Evolutionary conservation across 2,797 vertebrate genomes (phyloP), one percentile per base, ranked within the genome.

Genomic region (Lates japonicus): DNA sequence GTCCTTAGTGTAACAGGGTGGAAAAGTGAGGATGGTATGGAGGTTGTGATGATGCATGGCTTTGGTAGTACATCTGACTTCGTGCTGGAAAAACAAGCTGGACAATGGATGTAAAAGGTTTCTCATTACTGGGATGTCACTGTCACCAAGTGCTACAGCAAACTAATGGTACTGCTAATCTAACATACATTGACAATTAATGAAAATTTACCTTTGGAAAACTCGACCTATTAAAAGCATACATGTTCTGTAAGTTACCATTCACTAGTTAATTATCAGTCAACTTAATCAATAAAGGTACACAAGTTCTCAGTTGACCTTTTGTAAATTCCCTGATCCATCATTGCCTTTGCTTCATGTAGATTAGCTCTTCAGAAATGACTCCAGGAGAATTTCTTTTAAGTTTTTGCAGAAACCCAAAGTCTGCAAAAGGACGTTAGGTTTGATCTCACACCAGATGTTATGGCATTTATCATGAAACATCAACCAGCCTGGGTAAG

Each of bases 381-480:
- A 64, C 19, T 37, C 64, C 49, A 35, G 2, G 25, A 70, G 67
- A 42, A 65, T 25, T 49, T 37, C 48, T 44, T 74, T n/a, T n/a
- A 63, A 76, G 68, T 59, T 68, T 31, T 16, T 71, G 55, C 55
- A 74, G 69, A 85, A 71, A 4, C 37, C 39, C 57, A 74, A n/a
- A 57, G 63, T 25, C 46, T 48, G 71, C 60, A 70, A 25, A 57
- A 49, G 16, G 60, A 61, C 29, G 25, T 75, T 17, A 37, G 52
- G 64, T 83, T 59, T 74, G 46, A 77, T 74, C 35, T 44, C 44
- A 74, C 25, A 76, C 29, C 46, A 77, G 61, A 31, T 46, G 59
- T 39, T 31, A 51, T 7, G 8, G 41, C n/a, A 58, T 60, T 59
- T 77, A 67, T 66, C 39, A 29, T 70, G 42, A 19, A 64, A 58